phyloP scores from a whole-genome alignment of 2,888 invertebrate species.

The Noctua janthe region DNA sequence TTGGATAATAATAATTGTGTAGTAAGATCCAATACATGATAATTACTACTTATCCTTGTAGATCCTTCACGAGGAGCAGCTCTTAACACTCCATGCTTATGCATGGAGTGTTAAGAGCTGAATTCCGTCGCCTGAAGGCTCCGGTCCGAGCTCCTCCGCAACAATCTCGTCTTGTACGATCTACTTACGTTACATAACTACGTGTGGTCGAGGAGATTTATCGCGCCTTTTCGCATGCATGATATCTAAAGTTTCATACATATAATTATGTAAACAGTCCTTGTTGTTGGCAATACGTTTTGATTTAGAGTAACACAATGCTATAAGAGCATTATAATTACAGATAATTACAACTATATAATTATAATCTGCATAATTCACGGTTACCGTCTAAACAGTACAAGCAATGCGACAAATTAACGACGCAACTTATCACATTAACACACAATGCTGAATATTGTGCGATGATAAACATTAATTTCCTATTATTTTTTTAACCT shows the following conservation, averaged over 20 bases:
- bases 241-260: background rate
- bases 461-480: too few relatives aligned
- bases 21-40: background rate
- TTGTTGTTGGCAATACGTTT: background rate
- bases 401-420: constrained; percentile 58
- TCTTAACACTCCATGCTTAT: background rate
- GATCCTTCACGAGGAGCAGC: background rate
- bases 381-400: background rate
- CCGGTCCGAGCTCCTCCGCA: background rate
- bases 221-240: too few relatives aligned
- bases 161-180: background rate
- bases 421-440: background rate
- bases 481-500: too few relatives aligned
- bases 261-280: background rate
- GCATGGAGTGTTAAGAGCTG: too few relatives aligned
- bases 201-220: background rate
- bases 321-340: too few relatives aligned
- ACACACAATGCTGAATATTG: too few relatives aligned
- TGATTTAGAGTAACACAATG: background rate
- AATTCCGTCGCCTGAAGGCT: background rate
- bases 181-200: constrained; percentile 53
- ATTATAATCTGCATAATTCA: background rate
- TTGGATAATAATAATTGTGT: background rate
- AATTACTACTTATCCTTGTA: constrained; percentile 11
- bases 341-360: background rate